phyloP scores from a whole-genome alignment of 2,888 invertebrate genomes.

The Selenia dentaria region DNA sequence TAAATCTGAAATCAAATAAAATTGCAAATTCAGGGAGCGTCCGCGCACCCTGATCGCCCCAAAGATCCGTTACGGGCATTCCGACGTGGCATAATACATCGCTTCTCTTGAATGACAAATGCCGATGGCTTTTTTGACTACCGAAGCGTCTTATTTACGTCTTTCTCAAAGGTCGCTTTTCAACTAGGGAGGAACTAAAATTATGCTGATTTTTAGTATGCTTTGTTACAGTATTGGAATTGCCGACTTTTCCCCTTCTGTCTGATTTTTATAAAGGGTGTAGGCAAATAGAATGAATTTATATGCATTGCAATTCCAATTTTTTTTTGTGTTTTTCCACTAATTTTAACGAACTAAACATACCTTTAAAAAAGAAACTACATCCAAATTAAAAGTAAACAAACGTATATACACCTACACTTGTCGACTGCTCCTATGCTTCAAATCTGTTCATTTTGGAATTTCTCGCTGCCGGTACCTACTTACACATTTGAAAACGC shows the following conservation, averaged over 20 bases:
- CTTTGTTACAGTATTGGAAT: conserved; percentile 12
- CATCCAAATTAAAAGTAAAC: no score
- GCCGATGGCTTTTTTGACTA: conserved; percentile 62
- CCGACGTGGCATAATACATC: conserved; percentile 47
- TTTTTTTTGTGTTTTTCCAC: no score
- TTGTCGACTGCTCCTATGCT: no score
- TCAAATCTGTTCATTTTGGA: no score
- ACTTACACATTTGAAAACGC: no score
- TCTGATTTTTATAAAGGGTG: neutral
- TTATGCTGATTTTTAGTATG: conserved; percentile 20
- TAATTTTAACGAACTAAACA: no score
- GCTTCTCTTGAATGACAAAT: conserved; percentile 62
- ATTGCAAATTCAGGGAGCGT: conserved; percentile 53
- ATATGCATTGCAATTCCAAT: no score
- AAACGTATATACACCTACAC: no score
- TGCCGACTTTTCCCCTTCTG: neutral
- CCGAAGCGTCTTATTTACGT: conserved; percentile 49
- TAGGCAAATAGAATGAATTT: no score
- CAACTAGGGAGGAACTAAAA: conserved; percentile 19
- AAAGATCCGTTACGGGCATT: conserved; percentile 43
- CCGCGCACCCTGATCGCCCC: conserved; percentile 36
- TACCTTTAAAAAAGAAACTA: no score
- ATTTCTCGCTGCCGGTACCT: no score
- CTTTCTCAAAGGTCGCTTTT: conserved; percentile 26
- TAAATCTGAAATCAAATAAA: conserved; percentile 62